Evolutionary conservation across 2,888 invertebrate genomes (phyloP), one percentile per base, ranked within the genome.

Genomic region (Netelia inedita): DNA sequence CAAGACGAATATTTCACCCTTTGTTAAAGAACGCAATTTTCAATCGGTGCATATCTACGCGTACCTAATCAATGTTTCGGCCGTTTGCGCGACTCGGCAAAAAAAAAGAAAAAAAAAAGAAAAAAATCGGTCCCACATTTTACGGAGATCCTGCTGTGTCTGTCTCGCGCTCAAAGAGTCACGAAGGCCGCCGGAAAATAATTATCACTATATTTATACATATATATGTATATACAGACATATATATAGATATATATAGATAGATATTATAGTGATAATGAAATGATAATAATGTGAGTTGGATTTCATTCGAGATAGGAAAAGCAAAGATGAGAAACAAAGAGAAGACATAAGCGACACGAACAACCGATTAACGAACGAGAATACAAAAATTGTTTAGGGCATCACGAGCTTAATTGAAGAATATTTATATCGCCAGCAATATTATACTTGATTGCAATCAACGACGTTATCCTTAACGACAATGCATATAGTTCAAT

Each of bases 11-110:
- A 55, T 59, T 71, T 81, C 10, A 79, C 57, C 69, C 59, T 76
- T 71, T 21, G 28, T 73, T 57, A 46, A 65, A 23, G 75, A 76
- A 78, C 65, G 65, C 79, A 59, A 82, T 86, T 75, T 21, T 16
- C 2, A 76, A 83, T 78, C 82, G 74, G 80, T 86, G 85, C 85
- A 86, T 87, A 86, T 87, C 86, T 85, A 86, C 79, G 76, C 82
- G 83, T 85, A 86, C 87, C 85, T 87, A 85, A 85, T 59, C 21
- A 46, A 63, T 16, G 21, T 78, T 69, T 57, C 68, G 59, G 53
- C 57, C 28, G 61, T 69, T 65, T 65, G 3, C 71, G 41, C n/a
- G 50, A 59, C 61, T 59, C 72, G 41, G 35, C 28, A 79, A 21
- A 57, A 50, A 46, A 68, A 43, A 57, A 68, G 9, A 16, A 59